Evolutionary conservation across 2,113 vertebrate genomes (phyloP), one percentile per base, ranked within the genome.

Genomic region (Labeo catla): DNA sequence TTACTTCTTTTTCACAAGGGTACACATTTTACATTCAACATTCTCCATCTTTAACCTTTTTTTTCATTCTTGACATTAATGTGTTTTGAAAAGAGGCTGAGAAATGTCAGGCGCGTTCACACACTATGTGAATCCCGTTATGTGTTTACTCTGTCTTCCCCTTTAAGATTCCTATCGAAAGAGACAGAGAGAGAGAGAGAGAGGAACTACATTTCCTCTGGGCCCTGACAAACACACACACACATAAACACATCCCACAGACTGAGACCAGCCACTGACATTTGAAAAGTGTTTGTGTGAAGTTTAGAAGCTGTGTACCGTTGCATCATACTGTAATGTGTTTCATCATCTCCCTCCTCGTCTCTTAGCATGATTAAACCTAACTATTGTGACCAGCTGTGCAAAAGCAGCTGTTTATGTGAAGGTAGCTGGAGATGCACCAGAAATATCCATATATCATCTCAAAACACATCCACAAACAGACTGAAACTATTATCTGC

Each of bases 131-230:
- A 78, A 88, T 85, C 70, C 43, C 47, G 74, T 36, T 28, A 83
- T 83, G 82, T 85, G 88, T 90, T 90, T 89, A 86, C 74, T 85
- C 74, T 80, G 16, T 78, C n/a, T 61, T 36, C 77, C 82, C 76
- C 61, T 65, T 73, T 82, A 59, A 83, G 86, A 89, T 86, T 86
- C 61, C 52, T 82, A 85, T 87, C 68, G 39, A 73, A 49, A 83
- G 47, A 66, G 21, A 86, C 43, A n/a, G 15, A 34, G 65, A 39
- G 39, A 66, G 54, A 80, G 36, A 70, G 34, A 83, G 59, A 28
- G 19, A 65, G 21, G 74, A 76, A 83, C 70, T 79, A 59, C 39
- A 54, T 83, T 89, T 91, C 87, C 86, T 88, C 76, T 84, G 36
- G 74, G 54, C 66, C 50, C 34, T 73, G n/a, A 63, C 23, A 81